A percentile compares a stretch with the other conserved stretches of the same genome.
phyloP scores from a whole-genome alignment of 1,140 invertebrate genomes.

The Euwallacea fornicatus region DNA sequence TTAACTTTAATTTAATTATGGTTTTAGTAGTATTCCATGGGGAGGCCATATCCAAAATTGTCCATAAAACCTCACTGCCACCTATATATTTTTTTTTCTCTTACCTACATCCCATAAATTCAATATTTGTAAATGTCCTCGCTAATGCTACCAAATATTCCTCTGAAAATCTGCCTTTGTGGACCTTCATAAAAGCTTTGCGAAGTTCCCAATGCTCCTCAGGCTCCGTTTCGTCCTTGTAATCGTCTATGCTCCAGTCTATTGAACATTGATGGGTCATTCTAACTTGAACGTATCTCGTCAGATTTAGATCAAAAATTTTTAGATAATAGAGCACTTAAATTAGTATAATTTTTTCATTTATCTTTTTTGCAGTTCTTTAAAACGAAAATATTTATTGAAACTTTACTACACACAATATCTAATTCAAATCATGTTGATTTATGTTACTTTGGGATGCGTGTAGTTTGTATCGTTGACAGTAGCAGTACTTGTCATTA shows the following conservation, averaged over 20 bases:
- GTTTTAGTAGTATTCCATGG: background rate
- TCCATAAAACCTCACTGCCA: background rate
- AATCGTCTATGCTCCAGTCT: conserved; percentile 65
- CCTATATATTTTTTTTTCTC: background rate
- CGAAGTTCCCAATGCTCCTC: conserved; percentile 82
- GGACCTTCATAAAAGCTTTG: conserved; percentile 69
- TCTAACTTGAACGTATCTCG: background rate
- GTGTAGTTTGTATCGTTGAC: no score
- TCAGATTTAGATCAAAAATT: no score
- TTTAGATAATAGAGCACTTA: no score
- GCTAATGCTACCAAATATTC: conserved; percentile 77
- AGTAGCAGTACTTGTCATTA: no score
- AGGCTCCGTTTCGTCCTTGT: conserved; percentile 70
- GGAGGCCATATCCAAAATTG: background rate
- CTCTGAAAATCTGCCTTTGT: conserved; percentile 71
- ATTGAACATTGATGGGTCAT: conserved; percentile 48
- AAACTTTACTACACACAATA: no score
- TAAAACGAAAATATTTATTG: no score
- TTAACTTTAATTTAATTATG: background rate
- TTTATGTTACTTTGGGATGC: no score
- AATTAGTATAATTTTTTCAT: no score
- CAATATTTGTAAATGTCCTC: conserved; percentile 79
- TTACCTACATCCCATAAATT: conserved; percentile 80
- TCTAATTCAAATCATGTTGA: no score
- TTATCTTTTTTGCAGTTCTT: no score